Evolutionary conservation across 2,113 vertebrate genomes (phyloP), one percentile per base, ranked within the genome.

Genomic region (Origma solitaria): DNA sequence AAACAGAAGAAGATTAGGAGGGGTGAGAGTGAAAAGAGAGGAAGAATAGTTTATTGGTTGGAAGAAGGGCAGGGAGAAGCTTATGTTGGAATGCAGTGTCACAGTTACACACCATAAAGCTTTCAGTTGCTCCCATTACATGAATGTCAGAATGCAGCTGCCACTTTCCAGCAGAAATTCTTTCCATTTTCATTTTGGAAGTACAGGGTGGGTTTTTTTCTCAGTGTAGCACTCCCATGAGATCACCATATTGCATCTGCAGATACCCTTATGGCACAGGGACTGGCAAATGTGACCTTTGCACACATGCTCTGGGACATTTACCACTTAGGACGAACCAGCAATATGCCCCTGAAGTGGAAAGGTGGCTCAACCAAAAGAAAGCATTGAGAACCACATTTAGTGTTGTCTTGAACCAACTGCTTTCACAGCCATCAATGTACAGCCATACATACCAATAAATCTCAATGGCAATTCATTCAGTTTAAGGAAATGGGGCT

Each of bases 51-150:
- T 97, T 95, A 96, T 97, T 96, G 95, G 96, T 92, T 96, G 92
- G 94, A 97, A 95, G 96, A 95, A 92, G 95, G 95, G 86, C 90
- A 95, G 81, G 83, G 95, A 96, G 96, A 97, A 97, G 96, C 96
- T 97, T 97, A 95, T 95, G 93, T 95, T 97, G 96, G 95, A 97
- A 97, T 97, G 95, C 95, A 94, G 95, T 97, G 96, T 97, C 96
- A 95, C 96, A 95, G 94, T 96, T 97, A 95, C 95, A 97, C 95
- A 90, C 96, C 96, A 96, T 97, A 97, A 97, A 97, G 94, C 92
- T 97, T 97, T 97, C 97, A 96, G 92, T 97, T 93, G 91, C 93
- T 97, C 95, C 91, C 94, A 97, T 96, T 97, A 96, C 93, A 95
- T 42, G 94, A 85, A 95, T 95, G 95, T 95, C 91, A 88, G 93